phyloP scores from a whole-genome alignment of 2,113 vertebrate genomes.

The Hippopotamus amphibius region DNA sequence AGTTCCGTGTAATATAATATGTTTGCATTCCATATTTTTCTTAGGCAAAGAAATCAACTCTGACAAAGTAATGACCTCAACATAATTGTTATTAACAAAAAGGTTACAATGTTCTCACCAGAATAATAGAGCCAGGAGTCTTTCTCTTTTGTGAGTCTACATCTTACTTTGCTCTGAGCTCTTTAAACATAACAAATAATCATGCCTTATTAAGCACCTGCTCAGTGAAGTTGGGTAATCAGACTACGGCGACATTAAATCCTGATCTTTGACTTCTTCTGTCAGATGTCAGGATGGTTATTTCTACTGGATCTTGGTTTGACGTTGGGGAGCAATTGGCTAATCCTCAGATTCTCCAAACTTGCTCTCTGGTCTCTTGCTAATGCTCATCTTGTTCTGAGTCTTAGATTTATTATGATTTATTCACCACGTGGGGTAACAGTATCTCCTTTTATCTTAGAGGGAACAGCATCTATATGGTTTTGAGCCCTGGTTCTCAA shows the following conservation, averaged over 20 bases:
- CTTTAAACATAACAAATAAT: slow-evolving; percentile 83
- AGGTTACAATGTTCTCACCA: slow-evolving; percentile 81
- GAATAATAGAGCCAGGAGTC: slow-evolving; percentile 47
- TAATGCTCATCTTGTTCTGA: slow-evolving; percentile 57
- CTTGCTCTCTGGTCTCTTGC: slow-evolving; percentile 74
- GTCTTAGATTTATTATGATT: slow-evolving; percentile 79
- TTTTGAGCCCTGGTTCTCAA: slow-evolving; percentile 31
- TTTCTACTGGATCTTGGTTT: slow-evolving; percentile 84
- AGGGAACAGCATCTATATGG: not conserved
- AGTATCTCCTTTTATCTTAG: slow-evolving; percentile 73
- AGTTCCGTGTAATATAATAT: slow-evolving; percentile 62
- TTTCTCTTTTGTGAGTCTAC: slow-evolving; percentile 61
- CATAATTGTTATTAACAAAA: slow-evolving; percentile 75
- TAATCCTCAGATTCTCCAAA: slow-evolving; percentile 80
- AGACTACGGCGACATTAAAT: slow-evolving; percentile 70
- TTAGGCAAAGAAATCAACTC: slow-evolving; percentile 73
- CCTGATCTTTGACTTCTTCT: slow-evolving; percentile 83
- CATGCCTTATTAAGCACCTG: slow-evolving; percentile 85
- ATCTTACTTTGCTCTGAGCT: slow-evolving; percentile 67
- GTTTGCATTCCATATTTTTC: slow-evolving; percentile 71
- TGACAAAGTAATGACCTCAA: slow-evolving; percentile 79
- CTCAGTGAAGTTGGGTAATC: slow-evolving; percentile 82
- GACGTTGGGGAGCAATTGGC: slow-evolving; percentile 85
- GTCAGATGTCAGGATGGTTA: slow-evolving; percentile 85
- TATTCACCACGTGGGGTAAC: slow-evolving; percentile 73